Evolutionary conservation across 2,797 vertebrate genomes (phyloP), one percentile per base, ranked within the genome.

Genomic region (Myripristis jacobus): DNA sequence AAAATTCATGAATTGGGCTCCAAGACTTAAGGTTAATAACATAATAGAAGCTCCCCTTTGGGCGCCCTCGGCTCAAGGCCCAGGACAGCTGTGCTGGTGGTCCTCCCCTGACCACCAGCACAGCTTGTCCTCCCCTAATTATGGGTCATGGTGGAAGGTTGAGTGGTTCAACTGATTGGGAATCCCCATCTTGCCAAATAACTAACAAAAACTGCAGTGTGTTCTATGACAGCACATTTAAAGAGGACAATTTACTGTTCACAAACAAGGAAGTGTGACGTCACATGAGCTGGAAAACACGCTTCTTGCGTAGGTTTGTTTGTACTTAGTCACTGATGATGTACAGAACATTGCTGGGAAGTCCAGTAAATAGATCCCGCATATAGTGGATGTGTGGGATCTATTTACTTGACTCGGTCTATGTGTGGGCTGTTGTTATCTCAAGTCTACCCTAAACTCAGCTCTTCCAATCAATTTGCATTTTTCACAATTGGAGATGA

Each of bases 31-130:
- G 83, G 90, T 92, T 91, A 84, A 89, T 83, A 88, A 87, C 78
- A 78, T 74, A 88, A 87, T 90, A 89, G 91, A 91, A 90, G 62
- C 86, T 80, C 89, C 74, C 66, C 78, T 83, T 73, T 72, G 70
- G 67, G 66, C 21, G 75, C 67, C 51, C 51, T 2, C 2, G 18
- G 18, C 4, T 9, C 8, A 5, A 15, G 38, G 13, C 64, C 74
- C 61, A 67, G 38, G 38, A 41, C 90, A 91, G 90, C 91, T 89
- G 91, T 89, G 87, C 77, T 62, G 90, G 90, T 91, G 90, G 91
- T 89, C 89, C 75, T 38, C 21, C 61, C 65, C 75, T 24, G 51
- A 67, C 64, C 46, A 51, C 77, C 84, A 86, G n/a, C n/a, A n/a
- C n/a, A n/a, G n/a, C n/a, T n/a, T n/a, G n/a, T n/a, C n/a, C n/a